Evolutionary conservation across 2,888 invertebrate species (phyloP).

Genomic region (Apodemia hepburni): DNA sequence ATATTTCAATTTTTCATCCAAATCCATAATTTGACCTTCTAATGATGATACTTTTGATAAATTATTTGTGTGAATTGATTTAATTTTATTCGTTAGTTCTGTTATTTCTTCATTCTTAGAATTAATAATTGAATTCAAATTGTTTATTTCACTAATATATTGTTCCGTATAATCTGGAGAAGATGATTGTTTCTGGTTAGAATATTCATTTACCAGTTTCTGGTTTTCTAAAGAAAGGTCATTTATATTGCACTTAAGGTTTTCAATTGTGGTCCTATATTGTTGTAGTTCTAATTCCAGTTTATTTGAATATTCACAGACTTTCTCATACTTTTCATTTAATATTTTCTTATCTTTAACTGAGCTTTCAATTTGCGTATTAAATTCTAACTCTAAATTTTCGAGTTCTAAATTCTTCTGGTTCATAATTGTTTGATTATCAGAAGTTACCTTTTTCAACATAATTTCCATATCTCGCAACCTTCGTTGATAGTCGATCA

Average conservation of each 20-base stretch:
- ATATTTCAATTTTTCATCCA: slow-evolving; percentile 50
- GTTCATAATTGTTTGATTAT: slow-evolving; percentile 56
- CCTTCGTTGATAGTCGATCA: slow-evolving; percentile 53
- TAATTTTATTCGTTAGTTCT: slow-evolving; percentile 48
- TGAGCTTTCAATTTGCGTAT: slow-evolving; percentile 64
- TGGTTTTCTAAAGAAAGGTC: slow-evolving; percentile 57
- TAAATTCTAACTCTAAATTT: slow-evolving; percentile 67
- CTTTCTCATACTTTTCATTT: slow-evolving; percentile 66
- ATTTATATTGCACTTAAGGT: slow-evolving; percentile 49
- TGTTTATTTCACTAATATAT: slow-evolving; percentile 79
- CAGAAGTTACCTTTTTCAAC: slow-evolving; percentile 51
- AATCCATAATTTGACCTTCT: slow-evolving; percentile 51
- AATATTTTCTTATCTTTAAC: slow-evolving; percentile 71
- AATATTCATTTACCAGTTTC: slow-evolving; percentile 46
- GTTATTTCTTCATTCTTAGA: slow-evolving; percentile 72
- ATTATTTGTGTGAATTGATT: slow-evolving; percentile 45
- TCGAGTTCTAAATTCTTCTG: slow-evolving; percentile 67
- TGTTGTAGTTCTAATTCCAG: slow-evolving; percentile 57
- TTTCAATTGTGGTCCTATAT: slow-evolving; percentile 53
- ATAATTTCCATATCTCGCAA: slow-evolving; percentile 65
- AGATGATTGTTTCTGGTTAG: slow-evolving; percentile 36
- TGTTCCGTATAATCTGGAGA: slow-evolving; percentile 69
- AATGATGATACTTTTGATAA: slow-evolving; percentile 41
- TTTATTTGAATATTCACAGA: slow-evolving; percentile 68
- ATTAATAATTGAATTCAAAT: slow-evolving; percentile 69